Evolutionary conservation across 2,113 vertebrate species (phyloP), one percentile per base, ranked within the genome.

Genomic region (Hyla sarda): DNA sequence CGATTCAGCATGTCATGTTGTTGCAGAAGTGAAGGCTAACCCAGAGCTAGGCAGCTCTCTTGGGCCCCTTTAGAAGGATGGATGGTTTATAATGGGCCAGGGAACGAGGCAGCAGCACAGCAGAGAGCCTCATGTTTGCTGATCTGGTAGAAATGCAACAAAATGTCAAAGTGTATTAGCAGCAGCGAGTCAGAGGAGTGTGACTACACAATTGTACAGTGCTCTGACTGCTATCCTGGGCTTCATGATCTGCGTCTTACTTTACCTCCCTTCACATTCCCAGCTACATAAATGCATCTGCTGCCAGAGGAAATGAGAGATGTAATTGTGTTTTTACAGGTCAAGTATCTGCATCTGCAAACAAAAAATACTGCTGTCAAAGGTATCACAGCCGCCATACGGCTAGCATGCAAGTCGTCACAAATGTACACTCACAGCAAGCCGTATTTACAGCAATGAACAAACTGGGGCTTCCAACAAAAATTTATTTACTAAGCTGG

Each of bases 121-220:
- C 75, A 84, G 88, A 84, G 78, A 77, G 84, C 87, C 54, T 72
- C 79, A 88, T 89, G 89, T 88, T 88, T 89, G 92, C 83, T 84
- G 87, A 89, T 87, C 84, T 87, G 87, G 89, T 90, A 93, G 93
- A 71, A 92, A 86, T 90, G 87, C 89, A 92, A 88, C 89, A 78
- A 78, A 87, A 92, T 84, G 91, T 92, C 90, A 91, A 89, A 89
- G 89, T 83, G 88, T 85, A 88, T 92, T 87, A 92, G 79, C 89
- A 91, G 92, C 91, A 92, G 86, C 88, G 69, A 87, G 81, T 32
- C 71, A 60, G 69, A 75, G 8, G n/a, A 84, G 75, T 45, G 75
- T 23, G 41, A 62, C 37, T 9, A 21, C 34, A 21, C 28, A 12
- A 11, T 19, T 30, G 65, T 21, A 19, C 65, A 37, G 28, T 13